Evolutionary conservation across 2,888 invertebrate species (phyloP).

Genomic region (Sphinx pinastri): DNA sequence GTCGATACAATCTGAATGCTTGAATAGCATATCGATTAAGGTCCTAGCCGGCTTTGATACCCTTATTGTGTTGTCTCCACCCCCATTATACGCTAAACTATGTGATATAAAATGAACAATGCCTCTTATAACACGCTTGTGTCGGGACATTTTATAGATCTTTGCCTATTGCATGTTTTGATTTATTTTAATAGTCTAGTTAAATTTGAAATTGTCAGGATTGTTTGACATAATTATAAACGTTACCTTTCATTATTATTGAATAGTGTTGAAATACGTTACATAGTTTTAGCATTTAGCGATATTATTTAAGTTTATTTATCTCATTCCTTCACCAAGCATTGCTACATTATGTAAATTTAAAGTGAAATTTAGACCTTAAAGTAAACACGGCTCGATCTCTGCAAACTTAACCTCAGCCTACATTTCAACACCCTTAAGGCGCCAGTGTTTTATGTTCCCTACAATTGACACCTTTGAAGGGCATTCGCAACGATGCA

Average conservation of each 20-base stretch:
- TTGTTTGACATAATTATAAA: too few species aligned
- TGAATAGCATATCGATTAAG: constrained; percentile 68
- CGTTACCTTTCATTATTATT: too few species aligned
- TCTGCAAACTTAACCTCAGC: constrained; percentile 20
- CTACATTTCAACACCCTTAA: constrained; percentile 26
- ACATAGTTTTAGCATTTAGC: too few species aligned
- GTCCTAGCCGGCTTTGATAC: constrained; percentile 59
- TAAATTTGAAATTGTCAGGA: not conserved
- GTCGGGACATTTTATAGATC: constrained; percentile 54
- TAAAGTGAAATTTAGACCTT: not conserved
- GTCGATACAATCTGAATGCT: constrained; percentile 72
- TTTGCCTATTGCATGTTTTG: constrained; percentile 37
- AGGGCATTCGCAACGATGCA: constrained; percentile 16
- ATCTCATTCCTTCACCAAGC: not conserved
- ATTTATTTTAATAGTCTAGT: constrained; percentile 9
- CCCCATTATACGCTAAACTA: constrained; percentile 65
- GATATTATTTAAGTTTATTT: too few species aligned
- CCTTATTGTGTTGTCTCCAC: constrained; percentile 79
- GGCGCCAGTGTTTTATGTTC: constrained; percentile 23
- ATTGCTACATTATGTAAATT: not conserved
- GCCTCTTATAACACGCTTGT: constrained; percentile 60
- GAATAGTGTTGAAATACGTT: too few species aligned
- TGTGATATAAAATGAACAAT: constrained; percentile 66
- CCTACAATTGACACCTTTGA: constrained; percentile 33
- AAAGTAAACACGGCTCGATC: constrained; percentile 9